Evolutionary conservation across 2,113 vertebrate species (phyloP), one percentile per base, ranked within the genome.

Genomic region (Bufo gargarizans): DNA sequence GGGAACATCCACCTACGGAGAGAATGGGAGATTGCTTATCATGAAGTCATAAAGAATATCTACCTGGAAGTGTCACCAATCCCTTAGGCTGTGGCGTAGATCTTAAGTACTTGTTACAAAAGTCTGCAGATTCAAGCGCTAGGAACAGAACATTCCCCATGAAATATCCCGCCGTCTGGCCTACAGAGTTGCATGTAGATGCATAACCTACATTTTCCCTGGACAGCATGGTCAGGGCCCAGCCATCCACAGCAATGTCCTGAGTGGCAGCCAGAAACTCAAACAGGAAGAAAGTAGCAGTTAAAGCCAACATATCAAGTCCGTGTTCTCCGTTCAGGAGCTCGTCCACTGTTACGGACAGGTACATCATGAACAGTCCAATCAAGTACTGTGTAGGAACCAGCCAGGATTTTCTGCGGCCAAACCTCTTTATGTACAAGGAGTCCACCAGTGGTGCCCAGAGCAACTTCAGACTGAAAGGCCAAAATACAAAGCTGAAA

Each of bases 401-500:
- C 56, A 99, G 94, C 98, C 98, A 99, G 0, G 98, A 99, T 91
- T 99, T 99, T 90, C 98, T 97, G 87, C 98, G 95, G 6, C 98
- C 98, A 72, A 99, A 99, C 90, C 90, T 92, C 86, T 92, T 94
- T 76, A 96, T 87, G 93, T 99, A 99, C 4, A 99, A 94, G 0
- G 98, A 97, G 20, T 99, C 98, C 86, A 99, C 98, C 91, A 99
- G 91, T 0, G 98, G 98, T 0, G 98, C 98, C 98, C 98, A 99
- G 7, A 99, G 93, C 90, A 99, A 92, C 90, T 99, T 99, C 76
- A 99, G 95, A 74, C 98, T 99, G 90, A 99, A 99, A 1, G 98
- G 98, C 98, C 98, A 99, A 89, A 99, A 99, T 61, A 99, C 98
- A 16, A 99, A 96, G 92, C 98, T 99, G 92, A 99, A 99, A 91